These are phyloP conservation scores for Drosophila rhopaloa DNA, from an alignment of 1,140 invertebrate genomes.

Conservation along the genomic window DNA sequence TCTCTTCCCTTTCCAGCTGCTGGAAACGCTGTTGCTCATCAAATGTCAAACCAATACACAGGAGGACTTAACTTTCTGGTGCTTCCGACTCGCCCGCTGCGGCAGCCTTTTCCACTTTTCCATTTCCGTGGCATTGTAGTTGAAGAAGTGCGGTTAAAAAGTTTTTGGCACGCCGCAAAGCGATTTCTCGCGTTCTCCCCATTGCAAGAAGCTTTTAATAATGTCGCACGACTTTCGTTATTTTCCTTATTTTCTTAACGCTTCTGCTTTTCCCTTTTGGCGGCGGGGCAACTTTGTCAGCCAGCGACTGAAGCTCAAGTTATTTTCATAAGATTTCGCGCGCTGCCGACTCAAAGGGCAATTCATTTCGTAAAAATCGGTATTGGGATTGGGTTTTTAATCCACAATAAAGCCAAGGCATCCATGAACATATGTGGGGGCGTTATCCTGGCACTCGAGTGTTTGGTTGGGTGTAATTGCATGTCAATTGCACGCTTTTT, in stretches of 20 bases:
- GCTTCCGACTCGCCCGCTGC: constrained; percentile 4
- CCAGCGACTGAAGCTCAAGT: constrained; percentile 38
- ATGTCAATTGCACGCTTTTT: constrained; percentile 75
- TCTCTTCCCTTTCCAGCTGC: constrained; percentile 3
- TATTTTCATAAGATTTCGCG: constrained; percentile 76
- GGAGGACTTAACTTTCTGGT: constrained; percentile 75
- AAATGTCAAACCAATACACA: constrained; percentile 81
- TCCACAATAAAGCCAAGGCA: constrained; percentile 44
- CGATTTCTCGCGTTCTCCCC: constrained; percentile 70
- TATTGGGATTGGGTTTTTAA: constrained; percentile 56
- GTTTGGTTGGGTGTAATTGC: constrained; percentile 62
- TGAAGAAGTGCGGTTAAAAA: constrained; percentile 74
- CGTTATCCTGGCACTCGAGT: constrained; percentile 3
- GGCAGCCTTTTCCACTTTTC: constrained; percentile 56
- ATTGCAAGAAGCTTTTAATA: constrained; percentile 66
- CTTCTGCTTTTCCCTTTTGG: constrained; percentile 4
- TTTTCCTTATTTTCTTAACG: constrained; percentile 40
- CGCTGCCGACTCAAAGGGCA: constrained; percentile 47
- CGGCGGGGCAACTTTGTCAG: constrained; percentile 38
- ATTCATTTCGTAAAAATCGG: constrained; percentile 55
- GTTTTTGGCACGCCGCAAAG: constrained; percentile 74
- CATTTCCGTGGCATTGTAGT: constrained; percentile 75
- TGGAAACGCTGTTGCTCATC: constrained; percentile 71
- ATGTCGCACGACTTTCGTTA: constrained; percentile 55
- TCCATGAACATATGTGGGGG: constrained; percentile 13